Evolutionary conservation across 2,797 vertebrate genomes (phyloP), one percentile per base, ranked within the genome.

Genomic region (Cuculus canorus): DNA sequence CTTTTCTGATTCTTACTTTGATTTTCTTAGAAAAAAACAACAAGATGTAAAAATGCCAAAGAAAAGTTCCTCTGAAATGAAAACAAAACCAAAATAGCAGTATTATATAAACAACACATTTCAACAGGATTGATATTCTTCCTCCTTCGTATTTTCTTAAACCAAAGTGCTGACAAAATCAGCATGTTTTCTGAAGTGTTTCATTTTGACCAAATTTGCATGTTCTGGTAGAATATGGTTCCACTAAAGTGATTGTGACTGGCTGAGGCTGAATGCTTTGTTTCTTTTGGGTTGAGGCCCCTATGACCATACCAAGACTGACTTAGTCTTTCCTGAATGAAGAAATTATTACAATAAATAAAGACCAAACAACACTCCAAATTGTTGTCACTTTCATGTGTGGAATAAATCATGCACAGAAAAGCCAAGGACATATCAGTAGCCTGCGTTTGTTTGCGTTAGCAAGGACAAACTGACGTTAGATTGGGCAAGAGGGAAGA

Each of bases 121-220:
- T 92, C 65, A 92, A 33, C 43, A 72, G 19, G 39, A 54, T 2
- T 39, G 43, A 83, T 94, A 90, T 65, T 45, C 13, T 86, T 86
- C 69, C 35, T 53, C 32, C 10, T 57, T 79, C 39, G 13, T 93
- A 59, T 94, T 94, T 94, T 76, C 65, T 92, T 85, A 84, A 78
- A 83, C n/a, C 11, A 60, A 89, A 91, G 28, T 65, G 79, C 65
- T 93, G 89, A 85, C 68, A 82, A 91, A 95, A 93, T 72, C 76
- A 92, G 13, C 85, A 69, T 54, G n/a, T 81, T 72, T 90, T 65
- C 70, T 54, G 47, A 95, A 91, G 85, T 90, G 87, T 91, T 96
- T 94, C 54, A 94, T 95, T 95, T 96, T 86, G 85, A 69, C 48
- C 52, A 73, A 83, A 91, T 91, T 90, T 90, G 28, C 28, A 9